Conservation (phyloP, 2,797 vertebrate species). For the Lutra lutra region DNA sequence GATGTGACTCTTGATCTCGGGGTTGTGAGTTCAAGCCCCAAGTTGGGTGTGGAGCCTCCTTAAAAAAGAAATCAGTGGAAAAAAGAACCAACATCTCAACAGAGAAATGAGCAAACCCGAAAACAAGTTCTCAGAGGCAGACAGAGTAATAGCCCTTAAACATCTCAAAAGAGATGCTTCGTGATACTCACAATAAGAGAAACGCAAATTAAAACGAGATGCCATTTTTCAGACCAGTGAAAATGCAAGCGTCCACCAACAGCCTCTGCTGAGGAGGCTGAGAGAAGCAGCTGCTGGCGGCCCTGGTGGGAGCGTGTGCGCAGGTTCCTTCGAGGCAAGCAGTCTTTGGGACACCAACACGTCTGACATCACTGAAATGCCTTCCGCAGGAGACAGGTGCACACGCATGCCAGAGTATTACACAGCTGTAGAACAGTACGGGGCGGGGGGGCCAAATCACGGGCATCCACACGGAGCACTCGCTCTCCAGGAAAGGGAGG, state of each 20-base stretch:
- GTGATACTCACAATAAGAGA: not conserved
- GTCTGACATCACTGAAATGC: not conserved
- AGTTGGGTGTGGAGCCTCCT: not conserved
- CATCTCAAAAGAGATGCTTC: not conserved
- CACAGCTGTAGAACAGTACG: not conserved
- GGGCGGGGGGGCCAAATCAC: too few species aligned
- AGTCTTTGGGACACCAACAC: not conserved
- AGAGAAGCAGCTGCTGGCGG: not conserved
- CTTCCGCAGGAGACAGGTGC: not conserved
- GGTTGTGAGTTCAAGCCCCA: not conserved
- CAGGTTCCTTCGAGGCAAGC: too few species aligned
- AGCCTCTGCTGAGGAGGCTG: too few species aligned
- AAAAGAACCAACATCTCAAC: not conserved
- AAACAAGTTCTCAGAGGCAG: not conserved
- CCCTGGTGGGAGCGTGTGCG: not conserved
- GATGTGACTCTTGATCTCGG: not conserved
- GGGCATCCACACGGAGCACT: rapidly evolving
- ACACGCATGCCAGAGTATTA: not conserved
- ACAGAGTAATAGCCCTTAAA: not conserved
- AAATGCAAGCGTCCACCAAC: not conserved
- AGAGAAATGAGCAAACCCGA: not conserved
- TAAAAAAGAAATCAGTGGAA: not conserved
- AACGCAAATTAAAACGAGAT: not conserved
- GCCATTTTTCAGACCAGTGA: not conserved
- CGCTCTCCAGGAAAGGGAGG: not conserved